Conservation (phyloP, 2,888 invertebrate species). For the Carabus problematicus region DNA sequence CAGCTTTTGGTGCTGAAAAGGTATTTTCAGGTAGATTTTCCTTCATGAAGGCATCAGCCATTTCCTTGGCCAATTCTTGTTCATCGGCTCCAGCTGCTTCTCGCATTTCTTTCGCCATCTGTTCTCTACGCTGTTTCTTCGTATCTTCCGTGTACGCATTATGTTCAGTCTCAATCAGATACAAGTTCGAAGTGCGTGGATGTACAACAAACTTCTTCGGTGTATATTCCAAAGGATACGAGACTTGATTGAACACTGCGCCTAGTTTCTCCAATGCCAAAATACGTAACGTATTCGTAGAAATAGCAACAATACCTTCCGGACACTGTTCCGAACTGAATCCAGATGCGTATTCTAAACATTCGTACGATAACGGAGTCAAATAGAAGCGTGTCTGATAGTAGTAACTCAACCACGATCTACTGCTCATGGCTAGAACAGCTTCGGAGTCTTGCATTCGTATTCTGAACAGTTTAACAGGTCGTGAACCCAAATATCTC, state of each 20-base stretch:
- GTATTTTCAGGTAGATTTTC: slow-evolving; percentile 93
- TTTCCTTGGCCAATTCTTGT: slow-evolving; percentile 93
- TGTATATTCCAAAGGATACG: slow-evolving; percentile 92
- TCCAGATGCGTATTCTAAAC: slow-evolving; percentile 96
- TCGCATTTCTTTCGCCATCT: slow-evolving; percentile 99
- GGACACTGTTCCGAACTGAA: slow-evolving; percentile 98
- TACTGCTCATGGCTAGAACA: slow-evolving; percentile 95
- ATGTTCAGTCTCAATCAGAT: slow-evolving; percentile 96
- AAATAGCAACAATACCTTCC: slow-evolving; percentile 99
- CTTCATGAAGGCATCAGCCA: slow-evolving; percentile 95
- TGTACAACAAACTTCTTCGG: slow-evolving; percentile 95
- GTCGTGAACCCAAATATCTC: slow-evolving; percentile 92
- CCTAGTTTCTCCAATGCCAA: slow-evolving; percentile 97
- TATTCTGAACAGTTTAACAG: slow-evolving; percentile 96
- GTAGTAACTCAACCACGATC: slow-evolving; percentile 98
- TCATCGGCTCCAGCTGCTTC: slow-evolving; percentile 97
- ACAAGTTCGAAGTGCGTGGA: slow-evolving; percentile 85
- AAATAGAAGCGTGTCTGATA: slow-evolving; percentile 96
- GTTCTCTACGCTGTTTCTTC: slow-evolving; percentile 86
- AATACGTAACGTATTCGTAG: slow-evolving; percentile 95
- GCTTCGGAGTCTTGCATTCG: slow-evolving; percentile 96
- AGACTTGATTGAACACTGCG: slow-evolving; percentile 97
- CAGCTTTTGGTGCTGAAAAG: slow-evolving; percentile 97
- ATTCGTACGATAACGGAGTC: slow-evolving; percentile 95
- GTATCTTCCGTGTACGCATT: slow-evolving; percentile 98